Percentiles rank a stretch among this genome's conserved stretches.
Evolutionary conservation across 2,797 vertebrate species (phyloP).

Genomic region (Pseudotriccus pelzelni): DNA sequence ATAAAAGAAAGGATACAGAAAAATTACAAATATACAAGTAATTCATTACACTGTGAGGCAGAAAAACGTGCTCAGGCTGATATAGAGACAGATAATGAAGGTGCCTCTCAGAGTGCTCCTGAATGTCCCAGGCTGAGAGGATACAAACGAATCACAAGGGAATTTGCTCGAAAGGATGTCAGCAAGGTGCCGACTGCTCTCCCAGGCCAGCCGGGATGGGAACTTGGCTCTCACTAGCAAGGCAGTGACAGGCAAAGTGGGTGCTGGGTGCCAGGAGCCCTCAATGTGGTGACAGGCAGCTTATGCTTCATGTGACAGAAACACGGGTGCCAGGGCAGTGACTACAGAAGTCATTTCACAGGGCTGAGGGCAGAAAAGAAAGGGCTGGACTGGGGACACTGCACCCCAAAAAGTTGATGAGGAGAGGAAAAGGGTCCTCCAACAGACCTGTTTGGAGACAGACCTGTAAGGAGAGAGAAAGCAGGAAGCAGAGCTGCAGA

Average conservation of each 20-base stretch:
- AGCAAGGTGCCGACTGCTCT: neutral
- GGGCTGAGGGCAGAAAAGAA: neutral
- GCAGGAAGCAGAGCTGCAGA: neutral
- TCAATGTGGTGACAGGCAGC: neutral
- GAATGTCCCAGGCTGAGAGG: rapidly evolving
- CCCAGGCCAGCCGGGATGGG: neutral
- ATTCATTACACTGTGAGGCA: too few relatives aligned
- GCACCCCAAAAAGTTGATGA: neutral
- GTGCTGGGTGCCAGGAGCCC: neutral
- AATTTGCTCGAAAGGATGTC: neutral
- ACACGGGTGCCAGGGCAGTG: rapidly evolving
- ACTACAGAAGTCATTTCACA: neutral
- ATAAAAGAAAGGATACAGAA: too few relatives aligned
- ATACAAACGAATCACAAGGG: too few relatives aligned
- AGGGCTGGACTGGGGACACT: neutral
- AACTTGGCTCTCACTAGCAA: rapidly evolving
- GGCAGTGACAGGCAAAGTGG: neutral
- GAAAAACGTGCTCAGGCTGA: neutral
- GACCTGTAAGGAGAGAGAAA: neutral
- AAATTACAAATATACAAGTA: too few relatives aligned
- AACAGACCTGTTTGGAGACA: neutral
- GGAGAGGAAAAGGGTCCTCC: neutral
- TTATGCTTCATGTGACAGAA: neutral
- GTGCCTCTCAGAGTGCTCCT: neutral
- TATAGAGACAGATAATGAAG: neutral